Conservation (phyloP, 2,797 vertebrate genomes). For the Botia almorhae region DNA sequence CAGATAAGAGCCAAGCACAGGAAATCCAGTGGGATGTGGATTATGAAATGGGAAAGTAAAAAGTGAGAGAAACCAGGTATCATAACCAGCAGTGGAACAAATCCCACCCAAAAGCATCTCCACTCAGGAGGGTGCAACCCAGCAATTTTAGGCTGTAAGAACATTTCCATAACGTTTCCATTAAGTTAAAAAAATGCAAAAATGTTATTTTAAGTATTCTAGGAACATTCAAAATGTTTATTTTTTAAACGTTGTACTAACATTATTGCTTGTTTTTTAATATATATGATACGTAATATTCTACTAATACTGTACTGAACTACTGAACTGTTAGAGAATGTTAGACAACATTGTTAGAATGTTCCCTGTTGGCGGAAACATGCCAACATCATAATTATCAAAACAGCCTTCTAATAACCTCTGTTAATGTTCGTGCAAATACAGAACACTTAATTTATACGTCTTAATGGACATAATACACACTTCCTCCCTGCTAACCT, state of each 20-base stretch:
- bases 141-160: too few species aligned
- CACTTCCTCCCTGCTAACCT: constrained; percentile 8
- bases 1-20: constrained; percentile 37
- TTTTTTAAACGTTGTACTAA: too few species aligned
- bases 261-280: too few species aligned
- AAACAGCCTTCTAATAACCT: constrained; percentile 3
- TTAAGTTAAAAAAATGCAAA: too few species aligned
- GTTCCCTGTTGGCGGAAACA: neutral
- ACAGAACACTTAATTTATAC: constrained; percentile 19
- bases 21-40: constrained; percentile 32
- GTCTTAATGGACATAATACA: constrained; percentile 4
- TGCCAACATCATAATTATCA: constrained; percentile 23
- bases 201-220: too few species aligned
- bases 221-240: too few species aligned
- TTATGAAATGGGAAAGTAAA: constrained; percentile 20
- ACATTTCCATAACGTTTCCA: too few species aligned
- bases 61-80: neutral
- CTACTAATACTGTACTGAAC: too few species aligned
- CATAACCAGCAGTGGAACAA: constrained; percentile 11
- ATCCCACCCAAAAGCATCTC: neutral
- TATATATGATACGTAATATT: too few species aligned
- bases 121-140: neutral
- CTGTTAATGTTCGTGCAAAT: constrained; percentile 6
- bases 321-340: too few species aligned
- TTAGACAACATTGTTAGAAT: too few species aligned